Percentiles rank a stretch among this genome's conserved stretches.
Evolutionary conservation across 1,140 invertebrate species (phyloP).

Genomic region (Aphidius ervi): DNA sequence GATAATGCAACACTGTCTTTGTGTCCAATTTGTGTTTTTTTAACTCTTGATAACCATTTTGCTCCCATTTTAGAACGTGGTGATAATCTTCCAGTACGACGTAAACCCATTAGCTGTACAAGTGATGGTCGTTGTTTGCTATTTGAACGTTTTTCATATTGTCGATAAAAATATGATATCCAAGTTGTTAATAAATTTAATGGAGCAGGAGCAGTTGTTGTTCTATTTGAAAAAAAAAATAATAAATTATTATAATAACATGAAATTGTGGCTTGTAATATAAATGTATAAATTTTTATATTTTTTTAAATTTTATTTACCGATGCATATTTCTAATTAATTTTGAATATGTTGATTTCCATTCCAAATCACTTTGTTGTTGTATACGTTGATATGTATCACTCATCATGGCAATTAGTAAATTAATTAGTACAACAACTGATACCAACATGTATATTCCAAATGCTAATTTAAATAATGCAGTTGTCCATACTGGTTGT

Average conservation of each 20-base stretch:
- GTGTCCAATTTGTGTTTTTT: constrained; percentile 70
- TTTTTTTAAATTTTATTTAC: constrained; percentile 27
- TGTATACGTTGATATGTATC: constrained; percentile 99
- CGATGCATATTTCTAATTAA: constrained; percentile 97
- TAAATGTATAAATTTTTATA: too few relatives aligned
- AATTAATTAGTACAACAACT: constrained; percentile 96
- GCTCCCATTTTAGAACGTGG: constrained; percentile 77
- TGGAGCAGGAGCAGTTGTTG: constrained; percentile 93
- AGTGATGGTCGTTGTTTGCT: constrained; percentile 76
- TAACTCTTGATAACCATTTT: constrained; percentile 81
- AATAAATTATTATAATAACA: too few relatives aligned
- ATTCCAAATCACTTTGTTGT: constrained; percentile 99
- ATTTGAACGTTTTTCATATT: constrained; percentile 69
- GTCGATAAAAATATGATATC: constrained; percentile 76
- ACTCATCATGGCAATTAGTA: constrained; percentile 99
- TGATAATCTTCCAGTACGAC: constrained; percentile 65
- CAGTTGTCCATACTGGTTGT: constrained; percentile 72
- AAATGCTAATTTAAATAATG: constrained; percentile 77
- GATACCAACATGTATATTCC: constrained; percentile 97
- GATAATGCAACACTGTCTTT: constrained; percentile 75
- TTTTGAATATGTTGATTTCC: constrained; percentile 99
- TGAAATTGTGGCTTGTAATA: too few relatives aligned
- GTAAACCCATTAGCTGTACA: constrained; percentile 74
- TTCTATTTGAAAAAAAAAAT: constrained; percentile 56
- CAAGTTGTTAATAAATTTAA: constrained; percentile 93